Evolutionary conservation across 2,888 invertebrate genomes (phyloP).

Genomic region (Epirrhoe alternata): DNA sequence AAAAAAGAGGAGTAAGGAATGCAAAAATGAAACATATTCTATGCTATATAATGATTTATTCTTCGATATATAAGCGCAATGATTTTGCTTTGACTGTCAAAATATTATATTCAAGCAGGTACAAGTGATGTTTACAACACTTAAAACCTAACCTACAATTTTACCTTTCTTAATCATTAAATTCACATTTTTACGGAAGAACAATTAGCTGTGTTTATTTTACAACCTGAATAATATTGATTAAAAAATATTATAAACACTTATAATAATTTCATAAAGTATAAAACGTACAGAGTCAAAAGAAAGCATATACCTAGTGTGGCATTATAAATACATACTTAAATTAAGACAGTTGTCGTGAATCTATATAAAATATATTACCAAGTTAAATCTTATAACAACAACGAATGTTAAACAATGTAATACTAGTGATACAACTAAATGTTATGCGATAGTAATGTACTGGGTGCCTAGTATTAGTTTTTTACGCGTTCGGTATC

Average conservation of each 20-base stretch:
- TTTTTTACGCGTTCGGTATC: too few relatives aligned
- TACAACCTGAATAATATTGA: conserved; percentile 47
- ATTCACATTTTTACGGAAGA: conserved; percentile 46
- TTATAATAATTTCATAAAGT: conserved; percentile 51
- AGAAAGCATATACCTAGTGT: conserved; percentile 57
- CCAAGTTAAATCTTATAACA: conserved; percentile 63
- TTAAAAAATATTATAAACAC: conserved; percentile 46
- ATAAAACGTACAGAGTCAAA: conserved; percentile 51
- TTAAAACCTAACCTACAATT: conserved; percentile 64
- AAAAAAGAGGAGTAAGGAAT: background rate
- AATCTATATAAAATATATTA: conserved; percentile 58
- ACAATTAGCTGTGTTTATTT: conserved; percentile 35
- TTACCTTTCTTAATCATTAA: conserved; percentile 32
- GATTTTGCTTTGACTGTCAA: conserved; percentile 84
- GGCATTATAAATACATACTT: conserved; percentile 40
- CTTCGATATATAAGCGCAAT: conserved; percentile 83
- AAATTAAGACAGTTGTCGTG: conserved; percentile 52
- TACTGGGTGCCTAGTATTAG: too few relatives aligned
- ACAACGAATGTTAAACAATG: conserved; percentile 63
- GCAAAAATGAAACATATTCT: conserved; percentile 53
- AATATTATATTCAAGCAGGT: conserved; percentile 83
- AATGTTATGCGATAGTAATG: conserved; percentile 59
- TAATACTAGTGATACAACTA: conserved; percentile 63
- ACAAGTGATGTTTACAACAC: conserved; percentile 82
- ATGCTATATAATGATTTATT: conserved; percentile 83